Base-by-base conservation (phyloP, 1,140 invertebrate species). In the Cyclargus thomasi region DNA sequence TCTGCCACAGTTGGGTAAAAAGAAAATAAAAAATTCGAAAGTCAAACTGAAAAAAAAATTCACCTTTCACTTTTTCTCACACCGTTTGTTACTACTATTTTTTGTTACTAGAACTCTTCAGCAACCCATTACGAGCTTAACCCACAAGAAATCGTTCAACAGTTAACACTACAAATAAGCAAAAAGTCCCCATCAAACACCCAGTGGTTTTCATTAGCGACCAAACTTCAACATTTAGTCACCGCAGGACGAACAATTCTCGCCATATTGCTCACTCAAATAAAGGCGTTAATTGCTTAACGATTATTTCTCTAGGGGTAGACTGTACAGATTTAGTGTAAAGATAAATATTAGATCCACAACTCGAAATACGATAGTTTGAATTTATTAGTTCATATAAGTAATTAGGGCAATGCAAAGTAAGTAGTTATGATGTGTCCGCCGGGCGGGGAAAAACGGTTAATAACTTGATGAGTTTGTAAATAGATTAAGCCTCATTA, bases 81-180 rank as follows among this genome's bases (percentile, higher is more conserved):
- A n/a, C n/a, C n/a, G n/a, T n/a, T n/a, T n/a, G n/a, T n/a, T n/a
- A n/a, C n/a, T n/a, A n/a, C n/a, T n/a, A n/a, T n/a, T n/a, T n/a
- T n/a, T n/a, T n/a, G n/a, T n/a, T n/a, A n/a, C n/a, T n/a, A n/a
- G n/a, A n/a, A n/a, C n/a, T n/a, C n/a, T n/a, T n/a, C n/a, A n/a
- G n/a, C n/a, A n/a, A 66, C 55, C 57, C 20, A 66, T 71, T 71
- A 71, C 67, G 67, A 68, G 64, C 53, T 68, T 36, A 63, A 67
- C 66, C 64, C 64, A 63, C 70, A 68, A 69, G 68, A 66, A 69
- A 36, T 53, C 59, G 20, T 67, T 39, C 16, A 62, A 53, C 39
- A 66, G 22, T 65, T 63, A 62, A 53, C 59, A 66, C 39, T 65
- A 65, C 67, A 68, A 71, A 71, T 39, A 68, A 68, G 66, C 39